Evolutionary conservation across 2,888 invertebrate genomes (phyloP).

Genomic region (Azorinus chamasolen): DNA sequence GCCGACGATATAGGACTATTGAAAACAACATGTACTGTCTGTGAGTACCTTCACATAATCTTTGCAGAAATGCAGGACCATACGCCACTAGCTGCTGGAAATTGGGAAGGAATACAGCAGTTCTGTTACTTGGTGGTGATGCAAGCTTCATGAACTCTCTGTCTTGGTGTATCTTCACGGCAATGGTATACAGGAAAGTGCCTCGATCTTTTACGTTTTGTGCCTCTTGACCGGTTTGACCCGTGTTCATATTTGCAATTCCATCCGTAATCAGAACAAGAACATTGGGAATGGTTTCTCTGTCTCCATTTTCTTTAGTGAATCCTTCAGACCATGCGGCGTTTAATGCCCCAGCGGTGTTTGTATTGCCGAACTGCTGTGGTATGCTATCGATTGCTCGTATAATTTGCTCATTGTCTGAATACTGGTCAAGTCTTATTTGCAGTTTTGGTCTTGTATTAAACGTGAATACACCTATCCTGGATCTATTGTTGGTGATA

Average conservation of each 20-base stretch:
- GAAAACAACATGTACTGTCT: too few species aligned
- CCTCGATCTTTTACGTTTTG: slow-evolving; percentile 41
- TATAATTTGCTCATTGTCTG: slow-evolving; percentile 55
- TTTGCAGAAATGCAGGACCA: slow-evolving; percentile 26
- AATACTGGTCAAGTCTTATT: slow-evolving; percentile 37
- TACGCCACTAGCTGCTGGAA: slow-evolving; percentile 29
- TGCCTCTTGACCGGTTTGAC: slow-evolving; percentile 63
- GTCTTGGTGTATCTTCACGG: slow-evolving; percentile 57
- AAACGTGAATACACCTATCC: slow-evolving; percentile 52
- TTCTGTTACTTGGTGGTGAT: slow-evolving; percentile 36
- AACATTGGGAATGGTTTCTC: slow-evolving; percentile 68
- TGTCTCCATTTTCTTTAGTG: slow-evolving; percentile 51
- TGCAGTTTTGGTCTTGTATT: slow-evolving; percentile 29
- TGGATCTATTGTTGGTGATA: slow-evolving; percentile 30
- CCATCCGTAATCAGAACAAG: slow-evolving; percentile 75
- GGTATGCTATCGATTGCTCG: slow-evolving; percentile 74
- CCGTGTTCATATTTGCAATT: slow-evolving; percentile 49
- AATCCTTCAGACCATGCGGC: slow-evolving; percentile 49
- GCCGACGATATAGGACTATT: too few species aligned
- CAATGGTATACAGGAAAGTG: slow-evolving; percentile 68
- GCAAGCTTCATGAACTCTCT: slow-evolving; percentile 45
- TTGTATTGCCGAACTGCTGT: slow-evolving; percentile 68
- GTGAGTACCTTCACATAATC: slow-evolving; percentile 46
- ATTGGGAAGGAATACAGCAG: slow-evolving; percentile 26
- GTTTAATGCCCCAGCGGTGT: slow-evolving; percentile 66